Percentiles rank a stretch among this genome's conserved stretches.
Evolutionary conservation across 2,113 vertebrate genomes (phyloP).

Genomic region (Tetrao urogallus): DNA sequence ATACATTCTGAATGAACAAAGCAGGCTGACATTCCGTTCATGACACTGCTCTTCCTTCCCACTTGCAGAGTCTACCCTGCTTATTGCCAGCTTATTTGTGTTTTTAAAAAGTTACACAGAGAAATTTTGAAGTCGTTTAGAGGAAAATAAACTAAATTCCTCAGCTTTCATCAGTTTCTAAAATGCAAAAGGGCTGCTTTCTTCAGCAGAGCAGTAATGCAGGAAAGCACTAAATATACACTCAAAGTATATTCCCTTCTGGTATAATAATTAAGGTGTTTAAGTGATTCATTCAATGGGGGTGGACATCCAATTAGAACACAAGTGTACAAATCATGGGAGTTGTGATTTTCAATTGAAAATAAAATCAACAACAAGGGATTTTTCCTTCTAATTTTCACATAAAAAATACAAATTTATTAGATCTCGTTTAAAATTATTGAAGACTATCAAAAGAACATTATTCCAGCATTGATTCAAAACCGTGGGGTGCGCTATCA

Average conservation of each 20-base stretch:
- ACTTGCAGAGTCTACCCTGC: not conserved
- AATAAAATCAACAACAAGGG: not conserved
- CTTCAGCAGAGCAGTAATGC: not conserved
- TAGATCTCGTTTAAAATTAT: conserved; percentile 75
- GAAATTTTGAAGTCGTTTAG: not conserved
- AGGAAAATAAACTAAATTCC: not conserved
- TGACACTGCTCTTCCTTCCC: not conserved
- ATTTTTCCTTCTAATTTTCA: conserved; percentile 50
- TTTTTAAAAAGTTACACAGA: not conserved
- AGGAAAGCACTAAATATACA: not conserved
- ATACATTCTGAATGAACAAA: conserved; percentile 42
- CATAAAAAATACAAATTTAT: conserved; percentile 76
- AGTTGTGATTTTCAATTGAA: conserved; percentile 35
- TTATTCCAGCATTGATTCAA: conserved; percentile 75
- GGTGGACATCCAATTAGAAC: conserved; percentile 32
- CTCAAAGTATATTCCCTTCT: not conserved
- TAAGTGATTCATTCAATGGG: conserved; percentile 14
- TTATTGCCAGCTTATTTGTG: not conserved
- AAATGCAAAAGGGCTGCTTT: not conserved
- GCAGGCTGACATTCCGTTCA: not conserved
- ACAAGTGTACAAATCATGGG: not conserved
- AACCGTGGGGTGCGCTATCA: conserved; percentile 78
- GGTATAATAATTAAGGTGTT: conserved; percentile 7
- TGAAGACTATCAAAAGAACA: conserved; percentile 78
- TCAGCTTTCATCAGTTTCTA: not conserved